phyloP scores from a whole-genome alignment of 1,140 invertebrate genomes.

The Megalopta genalis region DNA sequence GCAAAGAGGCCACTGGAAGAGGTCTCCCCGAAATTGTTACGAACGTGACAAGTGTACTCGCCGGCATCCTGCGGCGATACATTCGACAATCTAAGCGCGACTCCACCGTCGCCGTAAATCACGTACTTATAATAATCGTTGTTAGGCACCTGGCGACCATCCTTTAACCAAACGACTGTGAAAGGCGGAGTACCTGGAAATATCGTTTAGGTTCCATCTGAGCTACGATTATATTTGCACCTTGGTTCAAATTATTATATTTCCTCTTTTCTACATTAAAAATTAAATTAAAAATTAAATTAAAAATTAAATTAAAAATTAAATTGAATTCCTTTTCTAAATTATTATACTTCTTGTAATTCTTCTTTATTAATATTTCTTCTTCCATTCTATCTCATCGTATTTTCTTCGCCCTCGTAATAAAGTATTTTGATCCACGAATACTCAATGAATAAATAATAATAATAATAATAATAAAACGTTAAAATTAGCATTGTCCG shows the following conservation, averaged over 20 bases:
- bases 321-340: too few species aligned
- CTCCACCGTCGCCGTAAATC: constrained; percentile 82
- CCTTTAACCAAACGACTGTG: constrained; percentile 86
- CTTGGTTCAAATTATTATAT: neutral
- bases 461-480: too few species aligned
- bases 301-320: too few species aligned
- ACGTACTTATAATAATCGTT: constrained; percentile 84
- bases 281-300: too few species aligned
- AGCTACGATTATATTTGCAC: neutral
- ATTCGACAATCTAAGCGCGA: constrained; percentile 84
- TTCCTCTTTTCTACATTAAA: too few species aligned
- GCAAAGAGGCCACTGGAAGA: constrained; percentile 80
- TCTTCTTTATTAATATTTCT: too few species aligned
- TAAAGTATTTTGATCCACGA: too few species aligned
- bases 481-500: too few species aligned
- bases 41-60: constrained; percentile 86
- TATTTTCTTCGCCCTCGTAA: too few species aligned
- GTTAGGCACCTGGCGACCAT: constrained; percentile 85
- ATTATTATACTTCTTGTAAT: too few species aligned
- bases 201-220: neutral
- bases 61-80: constrained; percentile 85
- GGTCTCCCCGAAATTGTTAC: constrained; percentile 82
- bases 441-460: too few species aligned
- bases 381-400: too few species aligned
- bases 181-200: constrained; percentile 83